Conservation (phyloP, 2,888 invertebrate genomes). For the Therioaphis trifolii region DNA sequence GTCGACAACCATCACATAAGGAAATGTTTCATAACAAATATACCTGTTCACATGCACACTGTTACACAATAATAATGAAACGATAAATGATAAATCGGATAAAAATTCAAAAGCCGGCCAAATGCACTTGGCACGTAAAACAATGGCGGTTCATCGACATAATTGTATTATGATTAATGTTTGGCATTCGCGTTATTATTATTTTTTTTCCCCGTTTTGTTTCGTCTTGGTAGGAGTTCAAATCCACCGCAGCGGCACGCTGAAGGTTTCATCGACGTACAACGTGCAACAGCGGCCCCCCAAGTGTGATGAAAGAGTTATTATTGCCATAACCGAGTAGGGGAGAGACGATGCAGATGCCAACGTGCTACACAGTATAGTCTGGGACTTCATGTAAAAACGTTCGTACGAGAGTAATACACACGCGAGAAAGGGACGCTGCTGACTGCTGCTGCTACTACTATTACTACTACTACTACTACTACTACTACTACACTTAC, state of each 20-base stretch:
- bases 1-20: no score
- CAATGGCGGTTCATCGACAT: constrained; percentile 19
- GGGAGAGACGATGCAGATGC: constrained; percentile 45
- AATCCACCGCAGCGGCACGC: background rate
- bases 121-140: constrained; percentile 6
- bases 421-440: background rate
- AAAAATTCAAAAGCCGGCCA: background rate
- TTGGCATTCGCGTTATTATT: constrained; percentile 21
- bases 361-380: constrained; percentile 40
- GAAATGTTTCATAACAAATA: no score
- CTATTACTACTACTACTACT: no score
- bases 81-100: background rate
- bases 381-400: constrained; percentile 13
- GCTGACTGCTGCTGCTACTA: no score
- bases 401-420: constrained; percentile 16
- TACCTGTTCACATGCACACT: no score
- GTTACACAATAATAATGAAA: background rate
- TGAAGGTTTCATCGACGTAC: constrained; percentile 39
- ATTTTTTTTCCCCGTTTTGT: constrained; percentile 23
- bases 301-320: constrained; percentile 54
- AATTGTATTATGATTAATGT: constrained; percentile 13
- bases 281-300: constrained; percentile 14
- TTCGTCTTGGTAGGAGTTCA: constrained; percentile 58
- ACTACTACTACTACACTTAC: no score
- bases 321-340: constrained; percentile 32